Evolutionary conservation across 1,140 invertebrate species (phyloP).

Genomic region (Trissolcus basalis): DNA sequence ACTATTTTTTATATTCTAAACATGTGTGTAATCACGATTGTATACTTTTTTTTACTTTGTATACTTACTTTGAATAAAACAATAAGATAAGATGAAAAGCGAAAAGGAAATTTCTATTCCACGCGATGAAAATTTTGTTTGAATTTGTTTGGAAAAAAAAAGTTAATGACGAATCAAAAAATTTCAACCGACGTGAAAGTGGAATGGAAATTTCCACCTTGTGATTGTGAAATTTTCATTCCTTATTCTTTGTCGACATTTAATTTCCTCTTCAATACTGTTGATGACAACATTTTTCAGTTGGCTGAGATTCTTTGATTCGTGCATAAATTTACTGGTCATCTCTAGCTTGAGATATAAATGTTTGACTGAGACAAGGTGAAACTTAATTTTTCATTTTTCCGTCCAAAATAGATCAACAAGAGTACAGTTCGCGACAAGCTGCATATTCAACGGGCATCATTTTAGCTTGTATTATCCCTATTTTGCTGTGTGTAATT

Average conservation of each 20-base stretch:
- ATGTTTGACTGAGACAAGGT: background rate
- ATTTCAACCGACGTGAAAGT: constrained; percentile 44
- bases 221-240: constrained; percentile 66
- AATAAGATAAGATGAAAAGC: constrained; percentile 44
- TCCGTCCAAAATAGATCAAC: constrained; percentile 78
- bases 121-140: constrained; percentile 49
- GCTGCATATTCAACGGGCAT: constrained; percentile 86
- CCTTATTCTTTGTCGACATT: constrained; percentile 14
- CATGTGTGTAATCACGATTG: constrained; percentile 3
- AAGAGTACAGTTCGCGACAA: constrained; percentile 85
- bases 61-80: constrained; percentile 66
- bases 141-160: constrained; percentile 11
- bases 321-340: too few species aligned
- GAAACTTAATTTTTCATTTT: constrained; percentile 9
- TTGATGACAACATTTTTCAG: background rate
- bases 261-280: background rate
- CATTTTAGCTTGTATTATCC: constrained; percentile 84
- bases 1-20: background rate
- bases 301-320: background rate
- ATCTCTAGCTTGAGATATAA: too few species aligned
- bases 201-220: constrained; percentile 74
- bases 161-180: constrained; percentile 26
- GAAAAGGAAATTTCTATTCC: constrained; percentile 76
- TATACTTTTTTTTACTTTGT: constrained; percentile 10
- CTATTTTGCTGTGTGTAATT: constrained; percentile 83